Conservation (phyloP, 2,113 vertebrate species). For the Colistium nudipinnis region DNA sequence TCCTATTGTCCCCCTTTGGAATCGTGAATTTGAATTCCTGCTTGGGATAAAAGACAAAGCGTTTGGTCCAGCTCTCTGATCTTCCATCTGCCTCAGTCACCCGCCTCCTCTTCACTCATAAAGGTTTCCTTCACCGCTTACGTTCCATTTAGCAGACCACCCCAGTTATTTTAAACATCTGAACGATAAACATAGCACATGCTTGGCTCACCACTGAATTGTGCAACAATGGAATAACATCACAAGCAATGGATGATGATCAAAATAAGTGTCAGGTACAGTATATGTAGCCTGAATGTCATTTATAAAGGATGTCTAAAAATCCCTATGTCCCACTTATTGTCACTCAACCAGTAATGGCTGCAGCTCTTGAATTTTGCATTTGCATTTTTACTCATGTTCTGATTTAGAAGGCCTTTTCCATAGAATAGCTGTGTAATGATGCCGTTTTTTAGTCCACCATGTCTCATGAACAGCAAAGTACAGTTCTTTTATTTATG, state of each 20-base stretch:
- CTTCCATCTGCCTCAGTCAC: constrained; percentile 12
- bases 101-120: constrained; percentile 19
- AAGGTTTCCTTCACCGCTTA: background rate
- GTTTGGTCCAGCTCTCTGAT: constrained; percentile 27
- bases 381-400: too few relatives aligned
- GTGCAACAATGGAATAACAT: constrained; percentile 15
- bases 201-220: background rate
- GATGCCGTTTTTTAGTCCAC: too few relatives aligned
- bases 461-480: too few relatives aligned
- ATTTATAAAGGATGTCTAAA: background rate
- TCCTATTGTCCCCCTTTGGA: constrained; percentile 28
- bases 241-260: background rate
- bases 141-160: constrained; percentile 7
- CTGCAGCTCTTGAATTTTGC: background rate
- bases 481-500: too few relatives aligned
- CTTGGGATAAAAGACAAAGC: constrained; percentile 45
- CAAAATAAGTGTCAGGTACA: background rate
- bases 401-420: too few relatives aligned
- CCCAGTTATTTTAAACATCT: constrained; percentile 30
- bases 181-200: background rate
- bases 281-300: background rate
- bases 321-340: background rate
- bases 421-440: too few relatives aligned
- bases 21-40: constrained; percentile 41
- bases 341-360: background rate